phyloP scores from a whole-genome alignment of 2,888 invertebrate genomes.

The Capitulum mitella region DNA sequence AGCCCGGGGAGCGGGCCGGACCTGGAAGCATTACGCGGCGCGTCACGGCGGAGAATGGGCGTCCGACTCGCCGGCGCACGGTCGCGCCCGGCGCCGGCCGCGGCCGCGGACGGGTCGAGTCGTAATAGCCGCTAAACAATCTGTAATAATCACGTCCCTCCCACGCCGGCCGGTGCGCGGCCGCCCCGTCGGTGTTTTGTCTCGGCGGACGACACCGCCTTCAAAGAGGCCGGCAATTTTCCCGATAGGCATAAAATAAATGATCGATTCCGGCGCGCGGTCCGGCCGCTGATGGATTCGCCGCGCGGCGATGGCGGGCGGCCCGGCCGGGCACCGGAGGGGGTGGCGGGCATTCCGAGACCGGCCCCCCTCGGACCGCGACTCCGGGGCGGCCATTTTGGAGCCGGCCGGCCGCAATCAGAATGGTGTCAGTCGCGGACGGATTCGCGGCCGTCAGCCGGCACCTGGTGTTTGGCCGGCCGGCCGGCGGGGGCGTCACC shows the following conservation, averaged over 20 bases:
- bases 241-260: constrained; percentile 24
- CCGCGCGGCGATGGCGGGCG: not conserved
- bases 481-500: not conserved
- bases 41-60: not conserved
- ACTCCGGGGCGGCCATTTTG: not conserved
- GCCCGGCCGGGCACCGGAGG: not conserved
- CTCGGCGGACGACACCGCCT: not conserved
- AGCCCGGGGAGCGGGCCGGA: not conserved
- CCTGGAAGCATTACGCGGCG: not conserved
- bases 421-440: not conserved
- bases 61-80: too few relatives aligned
- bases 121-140: not conserved
- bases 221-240: constrained; percentile 21
- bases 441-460: not conserved
- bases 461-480: constrained; percentile 13
- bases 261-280: not conserved
- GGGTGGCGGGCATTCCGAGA: not conserved
- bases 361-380: not conserved
- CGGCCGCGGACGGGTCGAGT: not conserved
- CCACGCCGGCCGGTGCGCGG: not conserved
- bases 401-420: not conserved
- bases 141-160: not conserved
- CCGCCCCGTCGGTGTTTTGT: not conserved
- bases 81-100: not conserved
- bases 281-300: not conserved